These are phyloP conservation scores for Lepidurus packardi DNA, from an alignment of 1,140 invertebrate genomes.

Conservation along the genomic window DNA sequence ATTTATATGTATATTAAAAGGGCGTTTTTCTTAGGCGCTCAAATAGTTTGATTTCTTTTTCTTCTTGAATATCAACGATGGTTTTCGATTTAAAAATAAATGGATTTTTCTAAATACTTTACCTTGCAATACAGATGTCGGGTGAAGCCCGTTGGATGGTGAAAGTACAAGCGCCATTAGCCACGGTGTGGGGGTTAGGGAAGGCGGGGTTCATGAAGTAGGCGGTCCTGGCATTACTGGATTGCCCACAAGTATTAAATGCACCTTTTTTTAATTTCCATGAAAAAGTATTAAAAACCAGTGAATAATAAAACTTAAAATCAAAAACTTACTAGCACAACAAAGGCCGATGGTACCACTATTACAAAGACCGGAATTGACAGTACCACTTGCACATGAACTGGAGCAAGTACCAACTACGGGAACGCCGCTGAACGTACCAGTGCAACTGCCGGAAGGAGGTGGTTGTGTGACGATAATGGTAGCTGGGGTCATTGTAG, in stretches of 20 bases:
- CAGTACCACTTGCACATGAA: neutral
- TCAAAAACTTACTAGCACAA: neutral
- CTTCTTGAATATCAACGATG: neutral
- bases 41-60: no score
- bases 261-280: neutral
- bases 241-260: neutral
- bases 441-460: conserved; percentile 2
- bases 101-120: neutral
- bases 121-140: neutral
- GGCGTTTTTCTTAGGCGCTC: no score
- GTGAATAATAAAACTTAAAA: neutral
- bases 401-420: neutral
- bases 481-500: neutral
- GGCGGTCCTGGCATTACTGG: neutral
- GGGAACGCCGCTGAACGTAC: neutral
- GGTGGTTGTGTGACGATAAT: neutral
- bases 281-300: neutral
- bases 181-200: neutral
- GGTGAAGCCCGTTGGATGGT: neutral
- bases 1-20: neutral
- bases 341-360: neutral
- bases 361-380: neutral
- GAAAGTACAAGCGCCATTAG: neutral
- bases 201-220: neutral
- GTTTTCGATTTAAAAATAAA: neutral